Evolutionary conservation across 2,888 invertebrate genomes (phyloP), one percentile per base, ranked within the genome.

Genomic region (Nezara viridula): DNA sequence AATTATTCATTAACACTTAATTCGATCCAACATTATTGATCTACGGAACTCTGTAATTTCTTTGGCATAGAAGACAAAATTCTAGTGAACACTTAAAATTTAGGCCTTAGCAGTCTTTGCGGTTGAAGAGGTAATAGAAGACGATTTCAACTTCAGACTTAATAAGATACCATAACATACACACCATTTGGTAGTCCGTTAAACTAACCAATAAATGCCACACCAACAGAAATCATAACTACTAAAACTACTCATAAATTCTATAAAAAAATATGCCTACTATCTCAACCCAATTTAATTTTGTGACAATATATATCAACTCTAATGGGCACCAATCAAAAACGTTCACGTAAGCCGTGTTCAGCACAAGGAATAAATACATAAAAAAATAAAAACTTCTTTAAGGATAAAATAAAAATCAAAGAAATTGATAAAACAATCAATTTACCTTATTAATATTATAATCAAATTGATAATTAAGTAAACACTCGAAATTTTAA

Each of bases 141-240:
- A 73, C 88, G 88, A 47, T 40, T 44, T 44, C n/a, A n/a, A 81
- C 81, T 40, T n/a, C n/a, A n/a, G 44, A n/a, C 44, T 44, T 81
- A 81, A 6, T 27, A 77, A 88, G 88, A 88, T 88, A 88, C 88
- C 37, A n/a, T 73, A 88, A 88, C 73, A 88, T 73, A 27, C 88
- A 88, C 88, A 88, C 88, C 88, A 73, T 88, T 88, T 47, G 60
- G 73, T 37, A 55, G 86, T 44, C 49, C 32, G 27, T 27, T 73
- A 19, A 88, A 88, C 88, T 88, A 88, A 49, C 73, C 88, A 88
- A 49, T 88, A 88, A 88, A 88, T 88, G 88, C 88, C 88, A 88
- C 88, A 88, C 88, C 88, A 88, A 86, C 40, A 88, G 47, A 88
- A 88, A 88, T 66, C 66, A 88, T 73, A 47, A 73, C 88, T 49